Conservation (phyloP, 2,888 invertebrate species). For the Amblyteles armatorius region DNA sequence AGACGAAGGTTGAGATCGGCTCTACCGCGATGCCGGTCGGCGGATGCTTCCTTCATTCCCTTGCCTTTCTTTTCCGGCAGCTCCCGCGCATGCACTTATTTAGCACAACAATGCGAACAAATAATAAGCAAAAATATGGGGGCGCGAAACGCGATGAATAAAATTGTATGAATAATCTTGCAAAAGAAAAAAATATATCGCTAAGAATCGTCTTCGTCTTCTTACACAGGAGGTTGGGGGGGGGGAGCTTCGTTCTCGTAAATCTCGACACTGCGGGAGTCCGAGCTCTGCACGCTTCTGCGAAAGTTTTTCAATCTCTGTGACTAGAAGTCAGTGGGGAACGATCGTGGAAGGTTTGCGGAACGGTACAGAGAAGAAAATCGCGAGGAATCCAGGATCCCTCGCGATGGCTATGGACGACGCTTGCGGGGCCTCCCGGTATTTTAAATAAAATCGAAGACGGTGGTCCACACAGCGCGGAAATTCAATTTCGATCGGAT, state of each 20-base stretch:
- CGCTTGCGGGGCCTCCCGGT: constrained; percentile 66
- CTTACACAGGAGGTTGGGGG: not conserved
- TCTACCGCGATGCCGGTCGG: constrained; percentile 37
- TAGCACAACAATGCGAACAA: constrained; percentile 69
- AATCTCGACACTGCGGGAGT: constrained; percentile 24
- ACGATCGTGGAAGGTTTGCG: constrained; percentile 13
- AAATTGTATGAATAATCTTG: constrained; percentile 9
- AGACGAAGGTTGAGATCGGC: constrained; percentile 34
- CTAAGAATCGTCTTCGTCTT: constrained; percentile 13
- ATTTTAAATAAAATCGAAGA: constrained; percentile 79
- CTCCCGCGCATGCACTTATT: constrained; percentile 57
- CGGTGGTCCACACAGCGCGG: constrained; percentile 70
- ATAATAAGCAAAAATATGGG: constrained; percentile 58
- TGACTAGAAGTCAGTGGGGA: constrained; percentile 57
- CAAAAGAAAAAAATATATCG: not conserved
- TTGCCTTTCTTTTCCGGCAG: constrained; percentile 9
- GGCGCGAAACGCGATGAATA: constrained; percentile 18
- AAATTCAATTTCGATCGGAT: constrained; percentile 82
- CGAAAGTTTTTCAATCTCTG: constrained; percentile 68
- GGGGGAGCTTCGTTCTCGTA: not conserved
- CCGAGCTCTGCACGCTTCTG: not conserved
- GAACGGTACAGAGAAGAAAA: constrained; percentile 51
- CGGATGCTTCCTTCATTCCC: constrained; percentile 41
- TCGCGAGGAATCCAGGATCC: constrained; percentile 61
- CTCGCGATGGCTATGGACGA: constrained; percentile 6